Conservation (phyloP, 30 jellyfish, hydroid and myxozoan species). For the Aurelia sp. region DNA sequence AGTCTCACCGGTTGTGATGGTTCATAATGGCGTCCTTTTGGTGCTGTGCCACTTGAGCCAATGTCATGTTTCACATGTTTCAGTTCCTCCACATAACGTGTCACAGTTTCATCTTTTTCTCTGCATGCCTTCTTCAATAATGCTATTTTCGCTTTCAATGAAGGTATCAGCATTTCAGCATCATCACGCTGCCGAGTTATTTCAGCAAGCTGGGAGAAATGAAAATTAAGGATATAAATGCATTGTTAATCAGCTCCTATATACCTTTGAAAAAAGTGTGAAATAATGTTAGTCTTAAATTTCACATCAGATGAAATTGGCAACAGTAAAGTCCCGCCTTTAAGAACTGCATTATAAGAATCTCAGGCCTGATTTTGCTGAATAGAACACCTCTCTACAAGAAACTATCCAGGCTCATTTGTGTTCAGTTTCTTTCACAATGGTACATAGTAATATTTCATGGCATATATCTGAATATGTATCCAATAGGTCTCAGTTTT, state of each 20-base stretch:
- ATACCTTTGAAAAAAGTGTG: too few relatives aligned
- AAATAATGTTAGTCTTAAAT: too few relatives aligned
- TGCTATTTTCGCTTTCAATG: constrained; percentile 84
- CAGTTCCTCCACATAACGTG: constrained; percentile 59
- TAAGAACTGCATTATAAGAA: too few relatives aligned
- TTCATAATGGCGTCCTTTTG: constrained; percentile 20
- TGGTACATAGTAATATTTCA: too few relatives aligned
- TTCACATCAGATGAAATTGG: too few relatives aligned
- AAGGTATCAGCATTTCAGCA: constrained; percentile 91
- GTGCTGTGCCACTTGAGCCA: background rate
- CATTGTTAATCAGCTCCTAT: background rate
- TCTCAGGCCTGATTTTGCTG: too few relatives aligned
- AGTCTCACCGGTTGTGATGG: constrained; percentile 21
- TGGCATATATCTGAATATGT: too few relatives aligned
- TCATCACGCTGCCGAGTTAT: constrained; percentile 96
- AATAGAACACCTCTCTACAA: too few relatives aligned
- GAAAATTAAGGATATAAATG: background rate
- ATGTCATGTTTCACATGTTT: constrained; percentile 58
- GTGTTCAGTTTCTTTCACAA: too few relatives aligned
- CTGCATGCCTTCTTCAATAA: constrained; percentile 81
- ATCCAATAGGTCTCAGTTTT: too few relatives aligned
- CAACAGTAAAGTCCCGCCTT: too few relatives aligned
- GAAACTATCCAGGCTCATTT: too few relatives aligned
- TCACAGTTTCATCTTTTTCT: constrained; percentile 84
- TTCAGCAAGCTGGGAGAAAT: constrained; percentile 74